Evolutionary conservation across 2,797 vertebrate genomes (phyloP).

Genomic region (Xenopus petersii): DNA sequence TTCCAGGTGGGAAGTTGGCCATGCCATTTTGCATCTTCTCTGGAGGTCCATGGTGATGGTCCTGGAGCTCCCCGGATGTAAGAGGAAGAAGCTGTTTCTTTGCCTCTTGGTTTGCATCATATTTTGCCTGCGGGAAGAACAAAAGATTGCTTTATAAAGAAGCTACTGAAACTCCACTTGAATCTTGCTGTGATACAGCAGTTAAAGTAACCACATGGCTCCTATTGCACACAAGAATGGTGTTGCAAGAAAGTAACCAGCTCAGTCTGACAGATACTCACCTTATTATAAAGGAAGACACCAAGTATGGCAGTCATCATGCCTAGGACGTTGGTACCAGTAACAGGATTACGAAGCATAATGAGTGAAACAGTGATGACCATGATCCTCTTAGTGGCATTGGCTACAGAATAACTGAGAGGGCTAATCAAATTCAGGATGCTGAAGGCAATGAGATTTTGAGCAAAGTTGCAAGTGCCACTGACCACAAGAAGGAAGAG

Average conservation of each 20-base stretch:
- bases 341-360: constrained; percentile 93
- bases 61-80: constrained; percentile 74
- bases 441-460: constrained; percentile 97
- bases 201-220: not conserved
- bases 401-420: constrained; percentile 95
- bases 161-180: no score
- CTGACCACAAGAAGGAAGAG: constrained; percentile 88
- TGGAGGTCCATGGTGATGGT: constrained; percentile 55
- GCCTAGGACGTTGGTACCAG: constrained; percentile 84
- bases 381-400: constrained; percentile 96
- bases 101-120: constrained; percentile 80
- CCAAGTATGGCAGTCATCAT: constrained; percentile 97
- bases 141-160: no score
- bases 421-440: constrained; percentile 95
- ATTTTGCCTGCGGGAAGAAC: constrained; percentile 78
- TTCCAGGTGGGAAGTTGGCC: constrained; percentile 67
- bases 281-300: constrained; percentile 97
- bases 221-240: not conserved
- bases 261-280: constrained; percentile 49
- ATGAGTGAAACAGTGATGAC: constrained; percentile 93
- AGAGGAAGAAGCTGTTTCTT: constrained; percentile 86
- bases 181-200: no score
- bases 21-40: constrained; percentile 85
- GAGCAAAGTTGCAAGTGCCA: constrained; percentile 96
- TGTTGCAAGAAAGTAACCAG: not conserved